These are phyloP conservation scores for Potamilus streckersoni DNA, from an alignment of 1,140 invertebrate species.

Conservation along the genomic window DNA sequence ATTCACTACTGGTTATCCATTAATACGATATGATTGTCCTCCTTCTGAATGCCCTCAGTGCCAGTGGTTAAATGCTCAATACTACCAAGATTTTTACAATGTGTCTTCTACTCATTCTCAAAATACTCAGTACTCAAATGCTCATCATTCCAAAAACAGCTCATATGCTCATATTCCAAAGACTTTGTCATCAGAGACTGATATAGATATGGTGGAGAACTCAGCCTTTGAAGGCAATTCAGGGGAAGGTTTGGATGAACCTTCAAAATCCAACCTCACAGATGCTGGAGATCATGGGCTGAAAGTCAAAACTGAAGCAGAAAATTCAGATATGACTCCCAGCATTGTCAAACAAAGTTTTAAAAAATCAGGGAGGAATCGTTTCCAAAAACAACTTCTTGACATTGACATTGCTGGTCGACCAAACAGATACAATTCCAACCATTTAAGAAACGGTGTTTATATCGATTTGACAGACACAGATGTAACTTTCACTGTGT, in stretches of 20 bases:
- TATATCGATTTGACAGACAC: constrained; percentile 63
- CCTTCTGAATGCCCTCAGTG: constrained; percentile 60
- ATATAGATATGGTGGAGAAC: no score
- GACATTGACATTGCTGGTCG: constrained; percentile 49
- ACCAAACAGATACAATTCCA: constrained; percentile 21
- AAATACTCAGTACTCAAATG: not conserved
- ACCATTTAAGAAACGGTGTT: constrained; percentile 49
- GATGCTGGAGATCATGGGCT: not conserved
- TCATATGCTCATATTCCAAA: no score
- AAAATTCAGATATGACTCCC: no score
- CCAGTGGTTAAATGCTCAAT: constrained; percentile 37
- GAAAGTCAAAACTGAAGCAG: not conserved
- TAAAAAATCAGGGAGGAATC: not conserved
- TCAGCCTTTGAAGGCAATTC: no score
- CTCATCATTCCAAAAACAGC: no score
- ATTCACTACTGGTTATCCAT: constrained; percentile 59
- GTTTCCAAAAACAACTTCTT: constrained; percentile 41
- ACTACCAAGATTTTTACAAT: constrained; percentile 10
- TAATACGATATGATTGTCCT: constrained; percentile 58
- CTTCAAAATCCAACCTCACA: constrained; percentile 6
- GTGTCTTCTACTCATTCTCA: constrained; percentile 10
- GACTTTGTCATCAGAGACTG: no score
- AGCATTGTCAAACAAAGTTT: no score
- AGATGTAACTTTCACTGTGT: constrained; percentile 61
- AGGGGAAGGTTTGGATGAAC: constrained; percentile 1